These are phyloP conservation scores for Prosapia bicincta DNA, from an alignment of 2,888 invertebrate genomes.

Conservation along the genomic window DNA sequence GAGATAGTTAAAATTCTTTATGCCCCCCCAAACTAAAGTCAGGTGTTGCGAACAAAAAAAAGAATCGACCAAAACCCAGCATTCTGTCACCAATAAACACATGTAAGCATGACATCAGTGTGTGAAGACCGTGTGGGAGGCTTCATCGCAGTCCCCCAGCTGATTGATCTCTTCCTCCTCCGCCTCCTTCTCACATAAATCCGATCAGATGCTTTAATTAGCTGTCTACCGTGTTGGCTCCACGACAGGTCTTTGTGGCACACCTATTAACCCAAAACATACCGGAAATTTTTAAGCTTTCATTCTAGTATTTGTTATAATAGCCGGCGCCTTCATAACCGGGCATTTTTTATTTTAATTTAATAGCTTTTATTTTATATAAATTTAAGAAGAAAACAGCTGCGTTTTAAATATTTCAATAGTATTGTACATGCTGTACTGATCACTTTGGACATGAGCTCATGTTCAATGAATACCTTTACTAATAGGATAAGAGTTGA, in stretches of 20 bases:
- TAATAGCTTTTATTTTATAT: too few species aligned
- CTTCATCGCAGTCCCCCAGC: neutral
- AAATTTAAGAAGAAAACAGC: too few species aligned
- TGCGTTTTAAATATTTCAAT: too few species aligned
- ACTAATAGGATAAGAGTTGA: too few species aligned
- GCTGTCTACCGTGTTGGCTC: neutral
- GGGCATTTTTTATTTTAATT: too few species aligned
- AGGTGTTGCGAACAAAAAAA: too few species aligned
- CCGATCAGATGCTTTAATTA: neutral
- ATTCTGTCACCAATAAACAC: neutral
- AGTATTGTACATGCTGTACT: too few species aligned
- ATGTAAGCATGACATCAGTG: neutral
- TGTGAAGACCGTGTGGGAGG: neutral
- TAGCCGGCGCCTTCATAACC: neutral
- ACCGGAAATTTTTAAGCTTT: neutral
- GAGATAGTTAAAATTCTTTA: too few species aligned
- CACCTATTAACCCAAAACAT: neutral
- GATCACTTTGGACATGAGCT: too few species aligned
- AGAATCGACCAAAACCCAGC: neutral
- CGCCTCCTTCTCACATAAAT: neutral
- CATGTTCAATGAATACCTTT: too few species aligned
- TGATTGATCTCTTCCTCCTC: constrained; percentile 2
- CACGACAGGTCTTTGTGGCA: neutral
- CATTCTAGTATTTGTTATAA: neutral
- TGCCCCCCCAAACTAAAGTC: too few species aligned